Evolutionary conservation across 92 coral and sea anemone species (phyloP), one percentile per base, ranked within the genome.

Genomic region (Ricordea florida): DNA sequence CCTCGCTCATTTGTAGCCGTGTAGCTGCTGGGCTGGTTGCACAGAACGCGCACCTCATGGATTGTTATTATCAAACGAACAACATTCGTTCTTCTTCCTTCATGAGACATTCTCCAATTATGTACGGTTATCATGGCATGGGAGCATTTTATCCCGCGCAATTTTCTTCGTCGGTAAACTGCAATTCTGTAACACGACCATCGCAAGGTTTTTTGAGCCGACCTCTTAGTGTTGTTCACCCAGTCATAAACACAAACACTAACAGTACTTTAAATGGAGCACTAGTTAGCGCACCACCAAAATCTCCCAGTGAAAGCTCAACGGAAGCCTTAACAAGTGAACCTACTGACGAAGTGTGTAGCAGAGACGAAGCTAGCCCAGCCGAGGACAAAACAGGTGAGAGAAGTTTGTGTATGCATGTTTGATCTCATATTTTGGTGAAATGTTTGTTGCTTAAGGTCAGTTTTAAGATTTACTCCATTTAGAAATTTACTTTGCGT

Each of bases 101-200:
- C 43, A 80, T 63, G 49, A 82, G 80, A 20, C 32, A 90, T 17
- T 62, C 93, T 46, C 74, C 89, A 27, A 37, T 87, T 20, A 67
- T 83, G 68, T 83, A 74, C 57, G 73, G 84, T 53, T 91, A 73
- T n/a, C n/a, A n/a, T 60, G 88, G 90, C 33, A 61, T 91, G 55
- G 93, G 93, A 40, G 48, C 92, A 0, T 91, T 57, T 40, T 83
- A 79, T 40, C 86, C 97, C 23, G 56, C 87, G 42, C 89, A 69
- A 66, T 74, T 78, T 59, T 78, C 65, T 46, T 74, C n/a, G n/a
- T n/a, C 75, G 37, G 40, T 72, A 28, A 35, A 24, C 43, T 42
- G 66, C 26, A 65, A 42, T 62, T 67, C 87, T 27, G 78, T 72
- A 35, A 59, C 52, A 33, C 84, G 76, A 76, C 79, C 88, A 55